Base-by-base conservation (phyloP, 2,797 vertebrate genomes). In the Trematomus bernacchii region DNA sequence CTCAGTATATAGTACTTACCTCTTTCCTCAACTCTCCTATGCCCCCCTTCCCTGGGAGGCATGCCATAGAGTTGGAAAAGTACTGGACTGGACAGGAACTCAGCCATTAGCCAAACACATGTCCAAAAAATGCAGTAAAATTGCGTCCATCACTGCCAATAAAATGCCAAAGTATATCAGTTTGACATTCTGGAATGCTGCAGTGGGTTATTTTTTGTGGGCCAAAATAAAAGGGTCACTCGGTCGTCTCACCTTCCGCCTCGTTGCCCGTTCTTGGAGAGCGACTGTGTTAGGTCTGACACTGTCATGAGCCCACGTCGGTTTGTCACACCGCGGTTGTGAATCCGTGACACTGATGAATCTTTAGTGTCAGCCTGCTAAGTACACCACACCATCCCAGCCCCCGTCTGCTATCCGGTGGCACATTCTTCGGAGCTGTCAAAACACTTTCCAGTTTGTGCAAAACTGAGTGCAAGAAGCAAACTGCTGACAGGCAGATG, bases 381-480 rank as follows among this genome's bases (percentile, higher is more conserved):
- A 66, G 76, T 70, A 76, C 59, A 58, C 82, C 85, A 86, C 87
- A 82, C 86, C 75, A 76, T 81, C 82, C 76, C 58, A 33, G 82
- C 71, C 61, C 33, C 65, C 47, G 40, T 82, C 80, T 83, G 83
- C 74, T 82, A 75, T 71, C 52, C 13, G 67, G 78, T 66, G 79
- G 60, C 85, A 87, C 87, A 40, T 85, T 77, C 68, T 74, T 59
- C 0, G 0, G 65, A 86, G 71, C 86, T 90, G 87, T 92, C 89
- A 90, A 82, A 90, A 87, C 82, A 82, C 87, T 85, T 74, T 70
- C 27, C 27, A 27, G 27, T 5, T 27, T 27, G 27, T 72, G 71
- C 65, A 81, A 80, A 90, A 79, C 50, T n/a, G 66, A 79, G 80
- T 23, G 69, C 52, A 55, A 54, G 67, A 55, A 33, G 62, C 61